phyloP scores from a whole-genome alignment of 2,888 invertebrate species.

The Morinoia aosen region DNA sequence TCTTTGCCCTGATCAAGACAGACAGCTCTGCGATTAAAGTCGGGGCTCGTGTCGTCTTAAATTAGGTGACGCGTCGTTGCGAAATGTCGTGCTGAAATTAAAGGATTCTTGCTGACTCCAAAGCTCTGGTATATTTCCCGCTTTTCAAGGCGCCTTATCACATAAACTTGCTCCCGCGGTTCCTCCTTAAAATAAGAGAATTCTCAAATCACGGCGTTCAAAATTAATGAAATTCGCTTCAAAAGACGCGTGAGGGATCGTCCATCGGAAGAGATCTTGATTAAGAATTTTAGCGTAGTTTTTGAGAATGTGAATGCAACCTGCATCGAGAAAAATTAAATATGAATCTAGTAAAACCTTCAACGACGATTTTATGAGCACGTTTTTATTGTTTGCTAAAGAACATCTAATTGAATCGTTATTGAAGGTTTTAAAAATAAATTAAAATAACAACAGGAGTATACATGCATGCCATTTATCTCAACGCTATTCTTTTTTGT shows the following conservation, averaged over 20 bases:
- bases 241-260: too few species aligned
- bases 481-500: too few species aligned
- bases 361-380: too few species aligned
- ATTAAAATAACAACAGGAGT: too few species aligned
- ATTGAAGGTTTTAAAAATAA: too few species aligned
- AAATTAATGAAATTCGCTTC: background rate
- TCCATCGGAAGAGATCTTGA: background rate
- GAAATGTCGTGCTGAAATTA: background rate
- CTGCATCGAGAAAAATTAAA: too few species aligned
- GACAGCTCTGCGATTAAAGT: slow-evolving; percentile 7
- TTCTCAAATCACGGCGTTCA: background rate
- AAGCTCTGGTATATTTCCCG: background rate
- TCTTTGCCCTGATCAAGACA: slow-evolving; percentile 1
- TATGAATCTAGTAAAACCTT: too few species aligned
- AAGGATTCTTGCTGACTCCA: background rate
- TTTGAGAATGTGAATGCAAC: too few species aligned
- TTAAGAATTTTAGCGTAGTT: too few species aligned
- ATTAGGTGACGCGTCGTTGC: background rate
- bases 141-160: background rate
- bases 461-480: too few species aligned
- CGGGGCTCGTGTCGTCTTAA: background rate
- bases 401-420: too few species aligned
- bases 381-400: too few species aligned
- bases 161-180: background rate
- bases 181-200: background rate